Percentiles rank a stretch among this genome's conserved stretches.
Evolutionary conservation across 2,113 vertebrate genomes (phyloP).

Genomic region (Apteryx owenii): DNA sequence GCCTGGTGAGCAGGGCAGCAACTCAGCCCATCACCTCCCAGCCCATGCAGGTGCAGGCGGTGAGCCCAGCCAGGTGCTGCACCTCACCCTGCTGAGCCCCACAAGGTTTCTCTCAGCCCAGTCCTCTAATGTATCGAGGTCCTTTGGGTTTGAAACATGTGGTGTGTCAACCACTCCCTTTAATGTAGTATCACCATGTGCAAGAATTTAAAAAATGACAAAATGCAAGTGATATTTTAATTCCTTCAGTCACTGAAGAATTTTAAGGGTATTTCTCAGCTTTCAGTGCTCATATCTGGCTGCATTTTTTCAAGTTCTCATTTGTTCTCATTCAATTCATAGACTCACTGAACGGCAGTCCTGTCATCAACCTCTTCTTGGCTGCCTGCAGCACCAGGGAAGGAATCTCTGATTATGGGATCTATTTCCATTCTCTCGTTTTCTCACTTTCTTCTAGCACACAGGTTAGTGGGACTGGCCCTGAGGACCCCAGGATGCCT

Average conservation of each 20-base stretch:
- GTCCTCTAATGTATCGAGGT: neutral
- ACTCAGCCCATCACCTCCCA: neutral
- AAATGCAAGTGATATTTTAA: fast-evolving
- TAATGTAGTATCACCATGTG: neutral
- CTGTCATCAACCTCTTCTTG: neutral
- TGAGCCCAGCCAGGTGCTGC: neutral
- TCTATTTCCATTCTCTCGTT: neutral
- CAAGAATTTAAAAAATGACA: neutral
- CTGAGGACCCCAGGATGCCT: neutral
- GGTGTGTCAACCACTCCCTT: neutral
- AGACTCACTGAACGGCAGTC: neutral
- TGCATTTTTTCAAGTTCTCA: neutral
- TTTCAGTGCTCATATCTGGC: neutral
- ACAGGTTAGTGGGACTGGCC: neutral
- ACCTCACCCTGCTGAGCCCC: fast-evolving
- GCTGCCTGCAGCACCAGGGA: neutral
- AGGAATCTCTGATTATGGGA: neutral
- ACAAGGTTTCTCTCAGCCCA: neutral
- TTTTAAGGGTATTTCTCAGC: neutral
- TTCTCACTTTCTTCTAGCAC: neutral
- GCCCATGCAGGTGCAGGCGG: fast-evolving
- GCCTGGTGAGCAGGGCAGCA: neutral
- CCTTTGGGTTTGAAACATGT: neutral
- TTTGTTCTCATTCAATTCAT: neutral
- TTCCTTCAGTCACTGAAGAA: neutral